These are phyloP conservation scores for Orthosia cruda DNA, from an alignment of 2,888 invertebrate species.

Conservation along the genomic window DNA sequence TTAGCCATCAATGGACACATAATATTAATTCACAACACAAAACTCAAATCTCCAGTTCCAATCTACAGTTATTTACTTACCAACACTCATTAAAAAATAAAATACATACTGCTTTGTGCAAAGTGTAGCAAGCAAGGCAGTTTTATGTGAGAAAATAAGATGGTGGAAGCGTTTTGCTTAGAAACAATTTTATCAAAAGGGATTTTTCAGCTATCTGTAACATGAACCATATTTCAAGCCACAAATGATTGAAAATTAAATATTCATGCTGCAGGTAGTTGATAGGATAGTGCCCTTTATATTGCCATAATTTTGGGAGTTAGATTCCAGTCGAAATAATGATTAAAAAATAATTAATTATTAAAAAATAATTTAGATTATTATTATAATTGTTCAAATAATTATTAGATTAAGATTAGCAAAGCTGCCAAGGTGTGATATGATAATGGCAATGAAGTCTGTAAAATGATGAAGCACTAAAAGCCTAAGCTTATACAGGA, in stretches of 20 bases:
- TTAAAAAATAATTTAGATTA: neutral
- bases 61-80: conserved; percentile 37
- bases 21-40: conserved; percentile 47
- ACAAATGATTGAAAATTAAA: conserved; percentile 8
- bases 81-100: conserved; percentile 28
- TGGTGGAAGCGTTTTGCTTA: conserved; percentile 11
- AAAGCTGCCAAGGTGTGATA: conserved; percentile 42
- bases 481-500: conserved; percentile 61
- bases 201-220: conserved; percentile 23
- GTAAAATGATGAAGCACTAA: conserved; percentile 62
- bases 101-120: conserved; percentile 48
- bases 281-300: conserved; percentile 1
- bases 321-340: neutral
- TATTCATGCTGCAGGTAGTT: conserved; percentile 35
- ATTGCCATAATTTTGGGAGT: neutral
- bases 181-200: neutral
- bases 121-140: conserved; percentile 44
- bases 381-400: neutral
- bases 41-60: conserved; percentile 27
- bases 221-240: conserved; percentile 14
- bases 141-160: conserved; percentile 29
- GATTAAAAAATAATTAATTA: no score
- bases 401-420: conserved; percentile 9
- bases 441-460: conserved; percentile 46
- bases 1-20: neutral